phyloP scores from a whole-genome alignment of 2,888 invertebrate genomes.

The Catotricha subobsoleta region DNA sequence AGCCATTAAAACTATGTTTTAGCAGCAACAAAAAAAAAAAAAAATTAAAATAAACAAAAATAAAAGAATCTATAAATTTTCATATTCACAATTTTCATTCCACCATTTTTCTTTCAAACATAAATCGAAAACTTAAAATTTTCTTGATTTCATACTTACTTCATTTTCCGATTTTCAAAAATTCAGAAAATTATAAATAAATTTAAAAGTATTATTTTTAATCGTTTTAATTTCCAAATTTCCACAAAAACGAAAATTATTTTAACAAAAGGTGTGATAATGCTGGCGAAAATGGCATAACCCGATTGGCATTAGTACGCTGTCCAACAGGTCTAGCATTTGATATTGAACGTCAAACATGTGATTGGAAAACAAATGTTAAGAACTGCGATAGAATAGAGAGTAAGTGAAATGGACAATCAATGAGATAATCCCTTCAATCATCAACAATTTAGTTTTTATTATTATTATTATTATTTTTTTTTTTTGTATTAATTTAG shows the following conservation, averaged over 20 bases:
- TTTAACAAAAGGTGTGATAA: constrained; percentile 62
- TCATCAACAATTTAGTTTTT: background rate
- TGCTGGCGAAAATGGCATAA: constrained; percentile 71
- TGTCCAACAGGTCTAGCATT: constrained; percentile 84
- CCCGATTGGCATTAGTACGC: constrained; percentile 71
- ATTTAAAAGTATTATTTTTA: no score
- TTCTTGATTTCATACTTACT: no score
- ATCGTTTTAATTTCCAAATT: no score
- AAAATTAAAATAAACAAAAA: no score
- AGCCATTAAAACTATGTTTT: background rate
- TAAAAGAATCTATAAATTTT: no score
- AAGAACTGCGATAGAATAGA: constrained; percentile 86
- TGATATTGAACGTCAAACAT: constrained; percentile 86
- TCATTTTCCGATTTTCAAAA: no score
- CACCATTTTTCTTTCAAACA: no score
- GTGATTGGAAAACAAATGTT: constrained; percentile 93
- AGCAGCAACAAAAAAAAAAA: background rate
- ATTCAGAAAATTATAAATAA: constrained; percentile 5
- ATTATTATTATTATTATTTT: no score
- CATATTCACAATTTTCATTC: no score
- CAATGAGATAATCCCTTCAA: constrained; percentile 4
- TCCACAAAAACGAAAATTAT: constrained; percentile 4
- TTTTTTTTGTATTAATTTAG: background rate
- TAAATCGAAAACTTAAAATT: no score
- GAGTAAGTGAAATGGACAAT: constrained; percentile 53